Evolutionary conservation across 2,797 vertebrate species (phyloP).

Genomic region (Eospalax fontanierii): DNA sequence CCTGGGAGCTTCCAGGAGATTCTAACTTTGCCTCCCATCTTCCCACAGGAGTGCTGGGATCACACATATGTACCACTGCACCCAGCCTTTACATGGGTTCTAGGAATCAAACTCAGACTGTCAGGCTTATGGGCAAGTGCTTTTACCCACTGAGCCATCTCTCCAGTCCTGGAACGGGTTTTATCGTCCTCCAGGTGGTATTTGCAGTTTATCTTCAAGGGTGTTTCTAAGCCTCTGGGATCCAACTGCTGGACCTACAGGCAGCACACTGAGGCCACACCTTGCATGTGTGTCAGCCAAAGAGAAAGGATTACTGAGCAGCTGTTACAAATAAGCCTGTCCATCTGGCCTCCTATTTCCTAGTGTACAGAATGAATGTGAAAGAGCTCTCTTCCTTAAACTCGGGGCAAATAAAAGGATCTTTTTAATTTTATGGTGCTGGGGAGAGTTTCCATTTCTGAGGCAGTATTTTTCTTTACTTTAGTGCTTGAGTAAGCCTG

Average conservation of each 20-base stretch:
- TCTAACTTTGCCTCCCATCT: too few relatives aligned
- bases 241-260: neutral
- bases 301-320: neutral
- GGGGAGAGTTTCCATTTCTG: neutral
- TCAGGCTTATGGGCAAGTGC: neutral
- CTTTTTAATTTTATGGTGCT: neutral
- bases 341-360: slow-evolving; percentile 60
- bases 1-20: neutral
- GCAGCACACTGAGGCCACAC: neutral
- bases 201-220: slow-evolving; percentile 31
- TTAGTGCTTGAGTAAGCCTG: neutral
- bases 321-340: slow-evolving; percentile 7
- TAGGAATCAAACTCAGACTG: neutral
- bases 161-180: neutral
- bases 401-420: neutral
- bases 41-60: neutral
- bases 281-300: neutral
- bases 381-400: slow-evolving; percentile 25
- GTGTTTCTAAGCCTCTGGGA: slow-evolving; percentile 46
- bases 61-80: neutral
- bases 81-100: neutral
- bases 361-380: slow-evolving; percentile 1
- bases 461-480: neutral
- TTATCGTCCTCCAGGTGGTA: neutral
- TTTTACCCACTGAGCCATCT: neutral